These are phyloP conservation scores for Coenonympha arcania DNA, from an alignment of 2,888 invertebrate genomes.

Conservation along the genomic window DNA sequence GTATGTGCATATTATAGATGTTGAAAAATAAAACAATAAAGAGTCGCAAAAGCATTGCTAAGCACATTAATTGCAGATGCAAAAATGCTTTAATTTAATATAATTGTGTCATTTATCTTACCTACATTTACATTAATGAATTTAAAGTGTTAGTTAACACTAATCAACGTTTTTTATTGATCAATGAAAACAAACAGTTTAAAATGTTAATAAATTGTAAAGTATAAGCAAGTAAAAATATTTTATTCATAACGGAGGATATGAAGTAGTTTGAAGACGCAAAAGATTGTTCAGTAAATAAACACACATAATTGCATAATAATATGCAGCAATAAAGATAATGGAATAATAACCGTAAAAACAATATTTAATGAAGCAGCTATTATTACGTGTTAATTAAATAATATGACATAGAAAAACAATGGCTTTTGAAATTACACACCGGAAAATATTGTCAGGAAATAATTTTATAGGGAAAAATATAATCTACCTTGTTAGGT, in stretches of 20 bases:
- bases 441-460: no score
- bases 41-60: not conserved
- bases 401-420: no score
- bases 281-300: conserved; percentile 2
- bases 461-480: no score
- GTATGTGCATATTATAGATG: no score
- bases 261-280: not conserved
- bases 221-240: not conserved
- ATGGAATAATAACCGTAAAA: conserved; percentile 4
- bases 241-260: conserved; percentile 2
- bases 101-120: not conserved
- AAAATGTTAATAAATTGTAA: not conserved
- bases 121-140: not conserved
- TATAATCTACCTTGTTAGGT: no score
- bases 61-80: not conserved
- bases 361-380: not conserved
- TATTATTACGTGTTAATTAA: not conserved
- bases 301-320: conserved; percentile 4
- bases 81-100: not conserved
- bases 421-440: no score
- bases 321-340: not conserved
- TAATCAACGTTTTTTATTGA: not conserved
- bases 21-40: no score
- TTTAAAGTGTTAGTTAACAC: not conserved
- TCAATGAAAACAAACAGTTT: not conserved